These are phyloP conservation scores for Sebastes trivittatus DNA, from an alignment of 2,797 vertebrate genomes.

Conservation along the genomic window DNA sequence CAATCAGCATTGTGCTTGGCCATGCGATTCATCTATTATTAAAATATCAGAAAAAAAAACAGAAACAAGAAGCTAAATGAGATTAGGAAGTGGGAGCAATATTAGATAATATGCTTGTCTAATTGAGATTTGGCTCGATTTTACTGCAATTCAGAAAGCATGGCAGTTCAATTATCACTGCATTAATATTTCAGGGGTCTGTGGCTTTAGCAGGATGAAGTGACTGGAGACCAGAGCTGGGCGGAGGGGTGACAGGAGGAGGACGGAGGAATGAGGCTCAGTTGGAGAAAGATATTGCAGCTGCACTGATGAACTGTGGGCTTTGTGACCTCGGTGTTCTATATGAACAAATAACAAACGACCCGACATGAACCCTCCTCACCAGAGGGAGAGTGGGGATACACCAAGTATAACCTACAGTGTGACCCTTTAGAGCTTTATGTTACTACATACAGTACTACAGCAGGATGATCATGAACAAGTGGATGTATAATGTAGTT, in stretches of 20 bases:
- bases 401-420: not conserved
- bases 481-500: not conserved
- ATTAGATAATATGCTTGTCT: slow-evolving; percentile 73
- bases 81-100: slow-evolving; percentile 69
- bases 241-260: slow-evolving; percentile 16
- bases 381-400: slow-evolving; percentile 28
- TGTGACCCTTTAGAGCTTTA: not conserved
- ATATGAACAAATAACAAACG: slow-evolving; percentile 64
- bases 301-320: slow-evolving; percentile 58
- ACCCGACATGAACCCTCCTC: slow-evolving; percentile 53
- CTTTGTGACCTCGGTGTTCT: slow-evolving; percentile 54
- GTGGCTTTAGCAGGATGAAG: slow-evolving; percentile 11
- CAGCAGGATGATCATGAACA: not conserved
- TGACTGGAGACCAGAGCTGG: slow-evolving; percentile 1
- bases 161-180: slow-evolving; percentile 71
- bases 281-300: slow-evolving; percentile 28
- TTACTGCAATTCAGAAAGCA: slow-evolving; percentile 58
- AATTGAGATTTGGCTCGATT: slow-evolving; percentile 74
- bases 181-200: slow-evolving; percentile 73
- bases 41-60: slow-evolving; percentile 49
- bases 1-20: not conserved
- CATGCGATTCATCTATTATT: slow-evolving; percentile 69
- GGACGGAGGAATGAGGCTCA: slow-evolving; percentile 30
- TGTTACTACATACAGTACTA: not conserved
- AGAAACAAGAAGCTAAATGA: slow-evolving; percentile 65